Base-by-base conservation (phyloP, 2,888 invertebrate genomes). In the Melanotus villosus region DNA sequence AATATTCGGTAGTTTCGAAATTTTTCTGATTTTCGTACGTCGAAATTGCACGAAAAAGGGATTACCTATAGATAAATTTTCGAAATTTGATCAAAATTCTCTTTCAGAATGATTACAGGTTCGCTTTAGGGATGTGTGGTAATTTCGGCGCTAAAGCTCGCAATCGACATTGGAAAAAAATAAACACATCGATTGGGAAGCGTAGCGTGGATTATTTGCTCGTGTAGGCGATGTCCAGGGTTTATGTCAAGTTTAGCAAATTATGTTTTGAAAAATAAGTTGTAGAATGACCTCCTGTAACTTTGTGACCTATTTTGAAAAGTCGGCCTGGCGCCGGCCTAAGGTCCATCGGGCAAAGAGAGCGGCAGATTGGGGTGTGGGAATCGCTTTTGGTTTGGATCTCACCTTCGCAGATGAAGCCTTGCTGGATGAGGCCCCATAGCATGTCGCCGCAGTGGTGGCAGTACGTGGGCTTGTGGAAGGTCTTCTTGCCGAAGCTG, bases 381-480 rank as follows among this genome's bases (percentile, higher is more conserved):
- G 52, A 30, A n/a, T n/a, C n/a, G n/a, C n/a, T n/a, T n/a, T 10
- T 18, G 23, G 38, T 50, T 59, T 30, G 38, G 75, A 80, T 84
- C 89, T 88, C 88, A 99, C 99, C 98, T 95, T 99, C 99, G 91
- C 99, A 99, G 86, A 97, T 96, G 90, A 95, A 98, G 88, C 99
- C 99, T 90, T 98, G 98, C 88, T 98, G 97, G 87, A 99, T 97
- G 89, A 99, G 93, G 86, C 99, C 98, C 99, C 99, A 99, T 85
- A 99, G 93, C 92, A 98, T 94, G 88, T 99, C 99, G 87, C 98
- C 97, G 91, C 99, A 99, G 90, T 98, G 98, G 90, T 99, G 99
- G 90, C 99, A 99, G 90, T 98, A 98, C 84, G 98, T 97, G 86
- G 98, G 99, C 91, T 98, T 98, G 90, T 99, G 99, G 91, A 99